These are phyloP conservation scores for Formica exsecta DNA, from an alignment of 1,140 invertebrate species.

Conservation along the genomic window DNA sequence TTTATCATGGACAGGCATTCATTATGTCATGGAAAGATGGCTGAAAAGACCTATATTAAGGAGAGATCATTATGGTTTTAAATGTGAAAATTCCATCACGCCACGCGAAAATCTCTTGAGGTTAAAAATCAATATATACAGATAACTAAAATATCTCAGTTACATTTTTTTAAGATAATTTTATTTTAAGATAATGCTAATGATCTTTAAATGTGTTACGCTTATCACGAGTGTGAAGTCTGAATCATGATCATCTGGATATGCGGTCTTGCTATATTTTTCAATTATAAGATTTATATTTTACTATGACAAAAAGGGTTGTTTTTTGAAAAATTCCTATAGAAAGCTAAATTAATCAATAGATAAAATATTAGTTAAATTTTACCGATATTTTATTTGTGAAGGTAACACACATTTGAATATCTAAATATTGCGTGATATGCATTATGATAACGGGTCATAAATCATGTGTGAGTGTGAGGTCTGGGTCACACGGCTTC, in stretches of 20 bases:
- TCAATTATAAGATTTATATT: too few species aligned
- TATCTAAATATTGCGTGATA: too few species aligned
- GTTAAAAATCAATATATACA: too few species aligned
- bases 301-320: too few species aligned
- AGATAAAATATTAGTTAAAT: conserved; percentile 5
- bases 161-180: neutral
- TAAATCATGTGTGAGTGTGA: neutral
- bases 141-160: neutral
- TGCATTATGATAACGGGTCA: too few species aligned
- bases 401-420: too few species aligned
- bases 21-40: conserved; percentile 31
- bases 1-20: conserved; percentile 26
- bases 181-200: neutral
- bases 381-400: neutral
- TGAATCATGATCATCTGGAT: too few species aligned
- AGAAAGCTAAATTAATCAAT: neutral
- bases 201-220: neutral
- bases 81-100: neutral
- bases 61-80: neutral
- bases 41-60: neutral
- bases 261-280: too few species aligned
- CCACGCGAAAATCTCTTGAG: neutral
- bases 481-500: neutral
- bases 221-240: neutral
- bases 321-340: too few species aligned